Conservation (phyloP, 2,113 vertebrate genomes). For the Pavo muticus region DNA sequence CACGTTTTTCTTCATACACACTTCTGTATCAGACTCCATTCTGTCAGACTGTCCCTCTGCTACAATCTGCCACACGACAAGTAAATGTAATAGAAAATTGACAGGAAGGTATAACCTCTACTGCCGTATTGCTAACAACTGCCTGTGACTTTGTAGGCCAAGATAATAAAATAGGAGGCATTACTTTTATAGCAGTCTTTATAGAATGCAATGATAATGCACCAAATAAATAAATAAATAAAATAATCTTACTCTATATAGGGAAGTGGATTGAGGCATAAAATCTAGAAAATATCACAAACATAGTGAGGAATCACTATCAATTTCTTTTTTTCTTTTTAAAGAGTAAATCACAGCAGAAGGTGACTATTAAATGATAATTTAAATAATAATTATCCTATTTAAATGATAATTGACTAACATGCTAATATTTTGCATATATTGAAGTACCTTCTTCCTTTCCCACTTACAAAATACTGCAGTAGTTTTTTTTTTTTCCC, state of each 20-base stretch:
- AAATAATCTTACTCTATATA: neutral
- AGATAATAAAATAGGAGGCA: no score
- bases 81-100: no score
- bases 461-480: neutral
- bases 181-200: no score
- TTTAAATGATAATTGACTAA: neutral
- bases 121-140: no score
- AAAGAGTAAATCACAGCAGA: neutral
- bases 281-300: neutral
- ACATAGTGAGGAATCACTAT: neutral
- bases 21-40: no score
- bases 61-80: no score
- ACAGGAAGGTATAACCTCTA: no score
- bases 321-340: neutral
- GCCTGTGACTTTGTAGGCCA: no score
- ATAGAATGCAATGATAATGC: neutral
- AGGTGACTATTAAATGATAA: neutral
- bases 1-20: no score
- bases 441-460: neutral
- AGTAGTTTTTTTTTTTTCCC: neutral
- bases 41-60: no score
- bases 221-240: neutral
- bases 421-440: neutral
- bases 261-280: neutral
- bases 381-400: neutral